These are phyloP conservation scores for Sicus ferrugineus DNA, from an alignment of 2,888 invertebrate genomes.

Conservation along the genomic window DNA sequence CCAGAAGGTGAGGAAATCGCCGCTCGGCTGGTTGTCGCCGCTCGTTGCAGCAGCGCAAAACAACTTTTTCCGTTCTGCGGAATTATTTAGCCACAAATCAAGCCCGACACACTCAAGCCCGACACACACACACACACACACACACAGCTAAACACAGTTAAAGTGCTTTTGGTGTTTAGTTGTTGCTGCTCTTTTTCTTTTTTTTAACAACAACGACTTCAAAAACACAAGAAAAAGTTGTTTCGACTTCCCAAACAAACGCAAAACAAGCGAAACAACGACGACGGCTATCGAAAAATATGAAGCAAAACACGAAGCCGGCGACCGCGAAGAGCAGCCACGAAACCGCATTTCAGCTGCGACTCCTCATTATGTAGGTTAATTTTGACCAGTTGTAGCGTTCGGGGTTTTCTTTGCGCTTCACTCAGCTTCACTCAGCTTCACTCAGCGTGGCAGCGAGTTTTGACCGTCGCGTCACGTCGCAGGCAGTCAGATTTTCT, in stretches of 20 bases:
- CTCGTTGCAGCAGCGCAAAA: constrained; percentile 12
- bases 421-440: no score
- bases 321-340: neutral
- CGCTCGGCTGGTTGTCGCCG: no score
- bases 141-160: constrained; percentile 13
- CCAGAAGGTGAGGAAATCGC: no score
- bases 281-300: neutral
- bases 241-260: neutral
- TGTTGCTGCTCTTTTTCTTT: neutral
- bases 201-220: no score
- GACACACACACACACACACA: no score
- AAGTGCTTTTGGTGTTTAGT: constrained; percentile 12
- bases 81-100: constrained; percentile 16
- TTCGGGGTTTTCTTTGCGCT: neutral
- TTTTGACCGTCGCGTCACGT: no score
- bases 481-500: no score
- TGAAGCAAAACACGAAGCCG: neutral
- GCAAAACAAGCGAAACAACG: neutral
- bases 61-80: constrained; percentile 26
- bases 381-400: constrained; percentile 54
- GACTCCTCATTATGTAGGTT: constrained; percentile 53
- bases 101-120: no score
- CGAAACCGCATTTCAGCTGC: constrained; percentile 26
- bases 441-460: no score
- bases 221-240: constrained; percentile 24